phyloP scores from a whole-genome alignment of 2,888 invertebrate species.

The Xylocampa areola region DNA sequence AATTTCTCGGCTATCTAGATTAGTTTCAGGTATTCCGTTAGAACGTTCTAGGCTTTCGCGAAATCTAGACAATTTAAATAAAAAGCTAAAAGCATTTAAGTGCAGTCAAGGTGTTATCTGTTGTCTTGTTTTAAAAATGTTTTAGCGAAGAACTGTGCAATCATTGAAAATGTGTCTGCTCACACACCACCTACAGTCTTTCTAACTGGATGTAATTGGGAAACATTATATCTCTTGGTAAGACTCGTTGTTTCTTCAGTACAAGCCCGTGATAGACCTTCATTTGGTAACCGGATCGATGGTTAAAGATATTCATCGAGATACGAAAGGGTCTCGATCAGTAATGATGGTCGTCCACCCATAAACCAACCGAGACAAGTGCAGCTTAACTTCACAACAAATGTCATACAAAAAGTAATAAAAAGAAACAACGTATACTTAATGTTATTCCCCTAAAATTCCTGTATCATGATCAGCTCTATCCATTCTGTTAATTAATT shows the following conservation, averaged over 20 bases:
- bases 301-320: no score
- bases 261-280: no score
- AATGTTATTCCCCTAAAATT: slow-evolving; percentile 18
- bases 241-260: no score
- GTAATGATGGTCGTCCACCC: no score
- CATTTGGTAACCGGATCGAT: no score
- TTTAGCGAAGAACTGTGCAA: background rate
- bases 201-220: no score
- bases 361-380: no score
- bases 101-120: background rate
- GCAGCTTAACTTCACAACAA: background rate
- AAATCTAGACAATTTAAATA: slow-evolving; percentile 17
- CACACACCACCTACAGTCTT: no score
- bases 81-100: background rate
- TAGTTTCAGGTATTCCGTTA: slow-evolving; percentile 48
- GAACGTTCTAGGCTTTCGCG: slow-evolving; percentile 43
- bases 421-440: background rate
- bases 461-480: slow-evolving; percentile 22
- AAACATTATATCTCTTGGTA: no score
- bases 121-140: background rate
- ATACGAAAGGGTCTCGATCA: no score
- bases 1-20: slow-evolving; percentile 49
- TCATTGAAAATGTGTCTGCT: background rate
- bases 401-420: background rate
- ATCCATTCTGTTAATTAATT: slow-evolving; percentile 51